Conservation (phyloP, 2,888 invertebrate species). For the Arctia plantaginis region DNA sequence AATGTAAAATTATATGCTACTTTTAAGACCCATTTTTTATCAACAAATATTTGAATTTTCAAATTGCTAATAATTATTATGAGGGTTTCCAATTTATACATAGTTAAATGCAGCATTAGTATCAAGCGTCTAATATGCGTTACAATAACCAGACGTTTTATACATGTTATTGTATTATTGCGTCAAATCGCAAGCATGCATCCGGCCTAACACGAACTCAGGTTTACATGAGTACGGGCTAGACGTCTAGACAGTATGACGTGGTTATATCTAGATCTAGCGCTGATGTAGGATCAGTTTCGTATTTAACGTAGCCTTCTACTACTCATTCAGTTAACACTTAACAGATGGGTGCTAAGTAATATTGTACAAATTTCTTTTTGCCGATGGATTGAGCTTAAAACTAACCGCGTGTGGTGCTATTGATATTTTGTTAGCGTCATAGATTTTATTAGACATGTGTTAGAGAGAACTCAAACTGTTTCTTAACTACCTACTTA, state of each 20-base stretch:
- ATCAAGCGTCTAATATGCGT: neutral
- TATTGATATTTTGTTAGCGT: neutral
- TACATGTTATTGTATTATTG: neutral
- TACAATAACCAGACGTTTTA: neutral
- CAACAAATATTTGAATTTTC: neutral
- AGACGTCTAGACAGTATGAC: slow-evolving; percentile 45
- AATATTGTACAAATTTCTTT: slow-evolving; percentile 4
- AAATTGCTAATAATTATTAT: neutral
- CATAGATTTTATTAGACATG: neutral
- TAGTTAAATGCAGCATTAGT: neutral
- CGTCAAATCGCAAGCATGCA: neutral
- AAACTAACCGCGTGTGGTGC: neutral
- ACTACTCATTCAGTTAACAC: slow-evolving; percentile 16
- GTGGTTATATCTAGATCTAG: slow-evolving; percentile 22
- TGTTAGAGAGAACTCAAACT: no score
- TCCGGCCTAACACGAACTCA: slow-evolving; percentile 13
- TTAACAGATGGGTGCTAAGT: slow-evolving; percentile 11
- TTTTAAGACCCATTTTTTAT: no score
- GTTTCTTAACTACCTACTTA: no score
- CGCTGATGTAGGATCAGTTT: slow-evolving; percentile 8
- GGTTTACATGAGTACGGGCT: slow-evolving; percentile 20
- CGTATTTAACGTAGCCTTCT: slow-evolving; percentile 22
- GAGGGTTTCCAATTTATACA: neutral
- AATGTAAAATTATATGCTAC: neutral
- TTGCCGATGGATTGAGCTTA: neutral